Percentiles rank a stretch among this genome's conserved stretches.
Evolutionary conservation across 2,888 invertebrate species (phyloP).

Genomic region (Xylocampa areola): DNA sequence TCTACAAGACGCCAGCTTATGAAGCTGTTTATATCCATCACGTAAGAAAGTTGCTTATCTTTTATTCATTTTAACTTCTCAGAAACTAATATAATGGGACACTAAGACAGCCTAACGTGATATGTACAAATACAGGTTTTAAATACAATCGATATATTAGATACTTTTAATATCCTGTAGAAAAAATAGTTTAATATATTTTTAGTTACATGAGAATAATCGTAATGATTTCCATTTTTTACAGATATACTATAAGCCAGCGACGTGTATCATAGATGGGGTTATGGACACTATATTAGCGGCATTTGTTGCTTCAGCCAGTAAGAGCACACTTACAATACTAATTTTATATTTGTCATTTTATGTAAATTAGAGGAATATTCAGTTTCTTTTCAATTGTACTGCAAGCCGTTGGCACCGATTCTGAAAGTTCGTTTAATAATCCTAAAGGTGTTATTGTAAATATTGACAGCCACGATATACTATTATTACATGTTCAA

Average conservation of each 20-base stretch:
- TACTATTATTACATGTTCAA: too few relatives aligned
- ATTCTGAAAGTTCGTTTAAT: too few relatives aligned
- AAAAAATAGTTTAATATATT: conserved; percentile 34
- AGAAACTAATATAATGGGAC: too few relatives aligned
- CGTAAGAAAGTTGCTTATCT: conserved; percentile 70
- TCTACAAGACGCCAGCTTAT: conserved; percentile 79
- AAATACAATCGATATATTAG: too few relatives aligned
- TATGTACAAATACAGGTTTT: too few relatives aligned
- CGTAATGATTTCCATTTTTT: too few relatives aligned
- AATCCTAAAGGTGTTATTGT: too few relatives aligned
- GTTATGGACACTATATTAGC: conserved; percentile 87
- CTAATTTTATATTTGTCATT: not conserved
- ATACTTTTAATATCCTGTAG: too few relatives aligned
- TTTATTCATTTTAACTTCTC: too few relatives aligned
- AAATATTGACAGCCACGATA: too few relatives aligned
- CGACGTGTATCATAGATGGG: conserved; percentile 86
- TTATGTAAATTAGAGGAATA: not conserved
- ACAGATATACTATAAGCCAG: conserved; percentile 87
- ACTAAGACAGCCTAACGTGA: too few relatives aligned
- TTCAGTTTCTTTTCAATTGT: not conserved
- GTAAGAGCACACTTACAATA: conserved; percentile 68
- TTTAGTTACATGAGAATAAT: conserved; percentile 56
- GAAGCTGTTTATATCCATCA: conserved; percentile 80
- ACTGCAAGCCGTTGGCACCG: too few relatives aligned
- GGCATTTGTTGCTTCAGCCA: conserved; percentile 82